A percentile compares a stretch with the other conserved stretches of the same genome.
Evolutionary conservation across 2,888 invertebrate species (phyloP).

Genomic region (Patella ulyssiponensis): DNA sequence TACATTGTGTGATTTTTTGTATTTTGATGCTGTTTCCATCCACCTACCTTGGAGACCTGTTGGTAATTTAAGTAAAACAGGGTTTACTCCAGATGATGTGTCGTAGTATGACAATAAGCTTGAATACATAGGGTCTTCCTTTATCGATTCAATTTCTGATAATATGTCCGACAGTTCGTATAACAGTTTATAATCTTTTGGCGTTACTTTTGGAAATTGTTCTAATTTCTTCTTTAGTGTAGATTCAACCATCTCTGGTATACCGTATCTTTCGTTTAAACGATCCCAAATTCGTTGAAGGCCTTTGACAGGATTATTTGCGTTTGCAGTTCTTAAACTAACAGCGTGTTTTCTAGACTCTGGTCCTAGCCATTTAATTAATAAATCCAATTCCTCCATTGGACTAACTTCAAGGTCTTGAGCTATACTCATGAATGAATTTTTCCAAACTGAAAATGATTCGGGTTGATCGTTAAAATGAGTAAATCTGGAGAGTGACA

Average conservation of each 20-base stretch:
- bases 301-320: conserved; percentile 17
- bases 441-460: conserved; percentile 17
- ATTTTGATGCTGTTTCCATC: conserved; percentile 19
- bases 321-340: conserved; percentile 23
- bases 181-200: conserved; percentile 26
- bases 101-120: conserved; percentile 23
- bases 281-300: conserved; percentile 26
- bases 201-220: conserved; percentile 22
- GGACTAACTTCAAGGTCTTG: conserved; percentile 20
- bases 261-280: conserved; percentile 29
- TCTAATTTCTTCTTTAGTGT: conserved; percentile 22
- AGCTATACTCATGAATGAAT: conserved; percentile 20
- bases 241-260: conserved; percentile 28
- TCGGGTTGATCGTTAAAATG: conserved; percentile 24
- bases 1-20: conserved; percentile 18
- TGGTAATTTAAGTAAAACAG: conserved; percentile 29
- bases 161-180: conserved; percentile 29
- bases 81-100: conserved; percentile 21
- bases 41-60: conserved; percentile 23
- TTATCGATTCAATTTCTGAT: conserved; percentile 19
- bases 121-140: conserved; percentile 6
- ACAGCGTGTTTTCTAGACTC: conserved; percentile 23
- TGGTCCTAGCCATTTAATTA: conserved; percentile 30
- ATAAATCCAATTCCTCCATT: conserved; percentile 25
- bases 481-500: conserved; percentile 13